Conservation (phyloP, 2,113 vertebrate genomes). For the Stomatorhinus ivindoensis region DNA sequence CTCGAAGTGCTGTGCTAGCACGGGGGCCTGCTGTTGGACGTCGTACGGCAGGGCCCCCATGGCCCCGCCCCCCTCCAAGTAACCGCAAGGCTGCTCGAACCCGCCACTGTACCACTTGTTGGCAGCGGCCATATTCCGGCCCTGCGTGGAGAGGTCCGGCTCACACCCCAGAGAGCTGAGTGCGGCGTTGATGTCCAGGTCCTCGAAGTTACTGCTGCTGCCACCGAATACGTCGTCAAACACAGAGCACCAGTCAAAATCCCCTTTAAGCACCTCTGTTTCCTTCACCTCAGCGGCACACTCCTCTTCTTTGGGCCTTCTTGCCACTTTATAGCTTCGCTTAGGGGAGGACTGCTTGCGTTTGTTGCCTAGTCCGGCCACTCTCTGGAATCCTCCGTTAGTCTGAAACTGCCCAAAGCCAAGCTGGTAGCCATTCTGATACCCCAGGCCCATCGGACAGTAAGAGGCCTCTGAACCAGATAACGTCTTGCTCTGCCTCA, state of each 20-base stretch:
- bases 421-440: conserved; percentile 41
- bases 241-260: conserved; percentile 64
- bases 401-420: conserved; percentile 37
- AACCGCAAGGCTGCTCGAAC: conserved; percentile 51
- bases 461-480: conserved; percentile 33
- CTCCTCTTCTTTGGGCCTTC: conserved; percentile 54
- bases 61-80: conserved; percentile 48
- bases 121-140: conserved; percentile 39
- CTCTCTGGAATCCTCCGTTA: neutral
- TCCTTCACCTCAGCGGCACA: conserved; percentile 51
- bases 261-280: conserved; percentile 54
- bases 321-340: conserved; percentile 38
- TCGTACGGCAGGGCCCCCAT: conserved; percentile 45
- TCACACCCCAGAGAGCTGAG: conserved; percentile 65
- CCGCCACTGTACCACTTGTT: conserved; percentile 52
- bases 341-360: conserved; percentile 53
- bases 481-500: conserved; percentile 51
- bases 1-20: conserved; percentile 51
- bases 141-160: conserved; percentile 53
- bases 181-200: conserved; percentile 68
- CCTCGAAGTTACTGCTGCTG: conserved; percentile 69
- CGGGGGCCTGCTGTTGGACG: conserved; percentile 40
- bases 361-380: conserved; percentile 32
- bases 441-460: conserved; percentile 23
- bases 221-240: conserved; percentile 64